Percentiles rank a stretch among this genome's conserved stretches.
phyloP scores from a whole-genome alignment of 2,797 vertebrate species.

The Cynopterus sphinx region DNA sequence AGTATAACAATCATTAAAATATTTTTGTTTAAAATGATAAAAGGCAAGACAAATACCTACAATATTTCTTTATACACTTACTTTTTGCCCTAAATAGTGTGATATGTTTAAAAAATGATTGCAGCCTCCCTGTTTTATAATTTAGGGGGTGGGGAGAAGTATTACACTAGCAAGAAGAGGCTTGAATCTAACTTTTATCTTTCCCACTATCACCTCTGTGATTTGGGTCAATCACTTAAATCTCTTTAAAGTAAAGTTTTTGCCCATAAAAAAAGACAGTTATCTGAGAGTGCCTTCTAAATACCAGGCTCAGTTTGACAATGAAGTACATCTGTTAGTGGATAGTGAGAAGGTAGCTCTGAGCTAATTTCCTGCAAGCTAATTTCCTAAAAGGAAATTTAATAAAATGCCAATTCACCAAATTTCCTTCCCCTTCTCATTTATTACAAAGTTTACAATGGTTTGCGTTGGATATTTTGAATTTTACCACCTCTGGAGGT shows the following conservation, averaged over 20 bases:
- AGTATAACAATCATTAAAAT: constrained; percentile 19
- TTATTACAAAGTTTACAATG: neutral
- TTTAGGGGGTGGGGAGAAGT: neutral
- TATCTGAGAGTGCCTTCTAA: neutral
- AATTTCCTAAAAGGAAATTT: constrained; percentile 2
- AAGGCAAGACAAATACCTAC: neutral
- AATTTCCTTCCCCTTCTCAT: neutral
- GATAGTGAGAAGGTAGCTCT: neutral
- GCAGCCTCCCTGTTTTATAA: neutral
- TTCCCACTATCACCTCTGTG: neutral
- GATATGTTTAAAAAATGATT: neutral
- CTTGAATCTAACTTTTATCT: neutral
- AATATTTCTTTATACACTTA: neutral
- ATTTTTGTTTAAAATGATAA: constrained; percentile 47
- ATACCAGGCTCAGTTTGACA: neutral
- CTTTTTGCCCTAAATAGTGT: neutral
- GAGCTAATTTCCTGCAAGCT: neutral
- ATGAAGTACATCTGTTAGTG: neutral
- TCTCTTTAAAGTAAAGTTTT: neutral
- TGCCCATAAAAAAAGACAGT: neutral
- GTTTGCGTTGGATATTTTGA: neutral
- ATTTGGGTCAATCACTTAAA: neutral
- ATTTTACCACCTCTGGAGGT: neutral
- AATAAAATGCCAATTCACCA: neutral
- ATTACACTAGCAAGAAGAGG: neutral